These are phyloP conservation scores for Sebastes cheni DNA, from an alignment of 2,797 vertebrate species.

Conservation along the genomic window DNA sequence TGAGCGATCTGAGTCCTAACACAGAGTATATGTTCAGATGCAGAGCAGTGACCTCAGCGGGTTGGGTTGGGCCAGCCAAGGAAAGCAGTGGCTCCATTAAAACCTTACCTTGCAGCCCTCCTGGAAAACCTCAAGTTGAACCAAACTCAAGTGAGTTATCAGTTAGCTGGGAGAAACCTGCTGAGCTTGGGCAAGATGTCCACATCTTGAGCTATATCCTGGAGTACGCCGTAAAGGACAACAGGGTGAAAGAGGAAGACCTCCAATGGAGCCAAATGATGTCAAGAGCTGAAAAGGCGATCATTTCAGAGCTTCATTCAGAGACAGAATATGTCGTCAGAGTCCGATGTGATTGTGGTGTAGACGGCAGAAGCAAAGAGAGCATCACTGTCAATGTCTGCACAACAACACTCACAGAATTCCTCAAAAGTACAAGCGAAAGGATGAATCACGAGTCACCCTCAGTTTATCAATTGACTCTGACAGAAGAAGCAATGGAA, in stretches of 20 bases:
- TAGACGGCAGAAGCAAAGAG: conserved; percentile 32
- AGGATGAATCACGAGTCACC: background rate
- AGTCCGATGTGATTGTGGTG: conserved; percentile 54
- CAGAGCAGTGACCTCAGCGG: conserved; percentile 45
- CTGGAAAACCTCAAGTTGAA: conserved; percentile 17
- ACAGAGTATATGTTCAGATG: conserved; percentile 62
- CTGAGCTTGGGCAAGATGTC: conserved; percentile 29
- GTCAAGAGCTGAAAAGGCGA: background rate
- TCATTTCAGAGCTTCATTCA: conserved; percentile 33
- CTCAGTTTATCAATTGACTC: conserved; percentile 14
- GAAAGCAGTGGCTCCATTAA: conserved; percentile 10
- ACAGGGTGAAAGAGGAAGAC: background rate
- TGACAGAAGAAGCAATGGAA: background rate
- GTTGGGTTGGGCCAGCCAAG: conserved; percentile 24
- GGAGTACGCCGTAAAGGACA: conserved; percentile 12
- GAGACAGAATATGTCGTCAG: conserved; percentile 37
- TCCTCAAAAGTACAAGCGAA: conserved; percentile 1
- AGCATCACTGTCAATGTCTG: background rate
- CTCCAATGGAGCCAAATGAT: conserved; percentile 17
- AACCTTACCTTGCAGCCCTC: conserved; percentile 42
- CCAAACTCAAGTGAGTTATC: conserved; percentile 18
- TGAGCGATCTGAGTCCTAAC: conserved; percentile 39
- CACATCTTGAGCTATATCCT: conserved; percentile 26
- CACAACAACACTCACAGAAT: conserved; percentile 3
- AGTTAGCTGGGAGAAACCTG: conserved; percentile 44